phyloP scores from a whole-genome alignment of 2,797 vertebrate species.

The Cephalopachus bancanus region DNA sequence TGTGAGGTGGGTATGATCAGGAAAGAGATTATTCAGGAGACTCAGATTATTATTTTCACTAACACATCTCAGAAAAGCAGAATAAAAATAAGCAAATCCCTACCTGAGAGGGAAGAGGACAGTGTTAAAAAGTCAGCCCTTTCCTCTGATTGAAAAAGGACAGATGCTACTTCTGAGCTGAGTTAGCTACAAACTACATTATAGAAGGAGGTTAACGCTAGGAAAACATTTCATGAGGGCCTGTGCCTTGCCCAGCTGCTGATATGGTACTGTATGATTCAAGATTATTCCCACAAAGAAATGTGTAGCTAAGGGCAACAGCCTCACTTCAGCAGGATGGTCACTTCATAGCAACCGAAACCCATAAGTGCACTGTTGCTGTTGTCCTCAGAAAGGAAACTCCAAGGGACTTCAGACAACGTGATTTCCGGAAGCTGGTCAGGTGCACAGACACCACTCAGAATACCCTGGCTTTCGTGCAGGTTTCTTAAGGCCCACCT shows the following conservation, averaged over 20 bases:
- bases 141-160: constrained; percentile 10
- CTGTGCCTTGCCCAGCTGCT: neutral
- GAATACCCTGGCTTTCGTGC: neutral
- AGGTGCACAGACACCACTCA: neutral
- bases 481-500: neutral
- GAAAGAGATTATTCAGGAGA: neutral
- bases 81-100: constrained; percentile 32
- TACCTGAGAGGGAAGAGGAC: neutral
- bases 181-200: neutral
- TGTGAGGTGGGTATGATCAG: neutral
- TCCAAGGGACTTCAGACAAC: constrained; percentile 30
- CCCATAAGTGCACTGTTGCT: constrained; percentile 54
- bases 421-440: neutral
- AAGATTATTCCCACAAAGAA: constrained; percentile 68
- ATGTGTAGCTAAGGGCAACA: constrained; percentile 78
- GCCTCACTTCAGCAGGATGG: constrained; percentile 55
- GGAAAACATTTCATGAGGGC: neutral
- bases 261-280: neutral
- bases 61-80: neutral
- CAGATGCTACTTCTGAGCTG: neutral
- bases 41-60: neutral
- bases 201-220: neutral
- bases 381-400: constrained; percentile 63
- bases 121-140: constrained; percentile 26
- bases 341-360: constrained; percentile 76